These are phyloP conservation scores for Odontocerum albicorne DNA, from an alignment of 2,888 invertebrate species.

Conservation along the genomic window DNA sequence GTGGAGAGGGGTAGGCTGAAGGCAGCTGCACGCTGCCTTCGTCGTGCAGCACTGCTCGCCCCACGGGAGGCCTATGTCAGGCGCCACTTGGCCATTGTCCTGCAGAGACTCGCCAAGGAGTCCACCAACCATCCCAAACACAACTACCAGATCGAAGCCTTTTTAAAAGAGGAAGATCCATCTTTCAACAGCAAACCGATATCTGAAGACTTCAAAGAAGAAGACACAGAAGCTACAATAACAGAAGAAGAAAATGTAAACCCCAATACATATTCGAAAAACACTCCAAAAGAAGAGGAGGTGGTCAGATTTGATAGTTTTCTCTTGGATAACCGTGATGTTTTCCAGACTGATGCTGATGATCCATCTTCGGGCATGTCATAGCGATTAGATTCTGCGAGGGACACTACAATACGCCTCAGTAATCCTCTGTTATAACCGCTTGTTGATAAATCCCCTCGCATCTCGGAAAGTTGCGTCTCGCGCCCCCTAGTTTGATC, in stretches of 20 bases:
- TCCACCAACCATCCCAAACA: constrained; percentile 22
- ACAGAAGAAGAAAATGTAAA: constrained; percentile 33
- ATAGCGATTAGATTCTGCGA: constrained; percentile 43
- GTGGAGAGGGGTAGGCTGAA: constrained; percentile 87
- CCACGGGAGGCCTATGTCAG: constrained; percentile 91
- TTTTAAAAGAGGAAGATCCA: constrained; percentile 34
- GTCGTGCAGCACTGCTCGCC: constrained; percentile 77
- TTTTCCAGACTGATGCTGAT: constrained; percentile 43
- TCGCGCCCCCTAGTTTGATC: constrained; percentile 30
- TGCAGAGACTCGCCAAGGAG: constrained; percentile 58
- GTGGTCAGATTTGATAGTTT: constrained; percentile 57
- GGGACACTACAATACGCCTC: constrained; percentile 32
- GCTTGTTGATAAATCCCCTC: constrained; percentile 16
- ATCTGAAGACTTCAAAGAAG: constrained; percentile 36
- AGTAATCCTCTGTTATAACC: constrained; percentile 35
- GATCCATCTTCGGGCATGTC: constrained; percentile 54
- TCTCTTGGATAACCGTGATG: constrained; percentile 45
- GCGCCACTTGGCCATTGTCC: constrained; percentile 87
- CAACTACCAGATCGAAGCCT: constrained; percentile 32
- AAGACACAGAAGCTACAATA: constrained; percentile 34
- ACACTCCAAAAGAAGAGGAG: constrained; percentile 42
- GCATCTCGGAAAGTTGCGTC: constrained; percentile 5
- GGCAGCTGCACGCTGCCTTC: constrained; percentile 84
- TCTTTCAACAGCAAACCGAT: constrained; percentile 35
- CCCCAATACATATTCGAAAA: constrained; percentile 16